These are phyloP conservation scores for Tipula helvola DNA, from an alignment of 2,888 invertebrate species.

Conservation along the genomic window DNA sequence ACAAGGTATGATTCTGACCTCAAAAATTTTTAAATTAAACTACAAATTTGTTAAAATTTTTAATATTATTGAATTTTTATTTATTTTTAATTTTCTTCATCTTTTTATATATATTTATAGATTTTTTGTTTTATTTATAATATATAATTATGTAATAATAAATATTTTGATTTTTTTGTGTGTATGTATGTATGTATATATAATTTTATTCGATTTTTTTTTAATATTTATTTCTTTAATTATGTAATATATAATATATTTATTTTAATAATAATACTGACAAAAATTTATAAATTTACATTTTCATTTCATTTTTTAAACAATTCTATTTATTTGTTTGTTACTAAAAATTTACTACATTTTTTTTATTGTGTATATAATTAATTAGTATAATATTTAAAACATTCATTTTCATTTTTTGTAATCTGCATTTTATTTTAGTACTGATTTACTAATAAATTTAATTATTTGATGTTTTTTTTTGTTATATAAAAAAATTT, in stretches of 20 bases:
- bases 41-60: neutral
- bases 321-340: neutral
- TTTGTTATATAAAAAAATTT: neutral
- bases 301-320: neutral
- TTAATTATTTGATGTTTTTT: neutral
- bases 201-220: neutral
- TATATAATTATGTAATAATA: neutral
- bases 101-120: neutral
- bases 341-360: neutral
- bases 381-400: neutral
- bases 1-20: no score
- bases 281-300: neutral
- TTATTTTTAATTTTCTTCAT: neutral
- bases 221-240: neutral
- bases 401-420: neutral
- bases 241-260: neutral
- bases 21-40: neutral
- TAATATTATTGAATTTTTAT: neutral
- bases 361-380: neutral
- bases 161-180: neutral
- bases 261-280: neutral
- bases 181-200: neutral
- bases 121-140: neutral
- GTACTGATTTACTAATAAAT: neutral
- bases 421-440: neutral